Base-by-base conservation (phyloP, 2,888 invertebrate species). In the Anthoptus insignis region DNA sequence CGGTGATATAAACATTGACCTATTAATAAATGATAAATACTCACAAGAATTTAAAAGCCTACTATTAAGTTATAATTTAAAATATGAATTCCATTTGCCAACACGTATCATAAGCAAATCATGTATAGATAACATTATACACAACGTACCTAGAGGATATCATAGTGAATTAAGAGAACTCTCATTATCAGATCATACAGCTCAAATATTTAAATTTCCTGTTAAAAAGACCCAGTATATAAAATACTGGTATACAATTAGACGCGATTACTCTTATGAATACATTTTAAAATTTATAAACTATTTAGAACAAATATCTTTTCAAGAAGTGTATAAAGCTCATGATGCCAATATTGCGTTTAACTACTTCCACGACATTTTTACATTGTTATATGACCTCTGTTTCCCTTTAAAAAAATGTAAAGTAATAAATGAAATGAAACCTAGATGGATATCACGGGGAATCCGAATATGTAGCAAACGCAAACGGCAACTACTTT, bases 391-490 rank as follows among this genome's bases (percentile, higher is more conserved):
- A 14, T 59, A 58, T 22, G 24, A 53, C 19, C 24, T 66, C 21
- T 63, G 66, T 39, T 66, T 63, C 19, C 59, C 63, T 9, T 11
- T 21, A 13, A 39, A 29, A 39, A 63, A 14, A 21, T 27, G 37
- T 14, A 66, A 63, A 59, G 16, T 52, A 7, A 47, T 22, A 1
- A 13, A 1, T 1, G 22, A 45, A 45, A 45, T 22, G 4, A 61
- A 63, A 42, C 47, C 59, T 16, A 63, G 49, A 29, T 66, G 63
- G 66, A 39, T 66, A 11, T 34, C 64, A 3, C 37, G 32, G 6
- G 64, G 67, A 8, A 64, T 67, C 1, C 52, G 52, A 53, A n/a
- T 45, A 19, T 64, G 67, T 39, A 37, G 56, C 9, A 67, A 60
- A 52, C 45, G 52, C 7, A 67, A 60, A 27, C 19, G 57, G 3